phyloP scores from a whole-genome alignment of 2,797 vertebrate genomes.

The Thalassophryne amazonica region DNA sequence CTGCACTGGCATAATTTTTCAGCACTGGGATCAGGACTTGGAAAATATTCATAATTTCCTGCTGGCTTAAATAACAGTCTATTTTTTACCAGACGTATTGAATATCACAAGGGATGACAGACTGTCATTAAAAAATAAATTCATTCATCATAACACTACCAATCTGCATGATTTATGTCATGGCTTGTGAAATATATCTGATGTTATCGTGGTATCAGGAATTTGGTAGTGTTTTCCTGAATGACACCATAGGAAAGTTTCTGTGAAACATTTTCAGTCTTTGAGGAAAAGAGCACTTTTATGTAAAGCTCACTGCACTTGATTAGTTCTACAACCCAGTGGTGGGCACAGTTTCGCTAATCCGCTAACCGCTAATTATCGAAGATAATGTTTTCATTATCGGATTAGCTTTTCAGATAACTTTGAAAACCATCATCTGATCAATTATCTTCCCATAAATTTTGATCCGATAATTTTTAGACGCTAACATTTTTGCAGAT shows the following conservation, averaged over 20 bases:
- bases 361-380: too few species aligned
- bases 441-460: too few species aligned
- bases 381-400: too few species aligned
- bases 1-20: too few species aligned
- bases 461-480: too few species aligned
- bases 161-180: conserved; percentile 5
- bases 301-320: background rate
- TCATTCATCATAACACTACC: conserved; percentile 22
- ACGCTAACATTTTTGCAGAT: too few species aligned
- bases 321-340: too few species aligned
- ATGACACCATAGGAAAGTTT: conserved; percentile 1
- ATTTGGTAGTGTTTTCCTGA: background rate
- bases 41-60: conserved; percentile 36
- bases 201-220: background rate
- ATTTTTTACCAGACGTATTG: conserved; percentile 47
- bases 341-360: too few species aligned
- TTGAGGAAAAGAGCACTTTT: background rate
- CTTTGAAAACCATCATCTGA: too few species aligned
- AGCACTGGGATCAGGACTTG: too few species aligned
- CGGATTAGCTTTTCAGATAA: too few species aligned
- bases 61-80: conserved; percentile 48
- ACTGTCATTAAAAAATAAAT: conserved; percentile 54
- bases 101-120: conserved; percentile 36
- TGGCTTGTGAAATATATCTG: background rate
- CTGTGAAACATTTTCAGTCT: background rate